These are phyloP conservation scores for Coboldia fuscipes DNA, from an alignment of 1,140 invertebrate genomes.

Conservation along the genomic window DNA sequence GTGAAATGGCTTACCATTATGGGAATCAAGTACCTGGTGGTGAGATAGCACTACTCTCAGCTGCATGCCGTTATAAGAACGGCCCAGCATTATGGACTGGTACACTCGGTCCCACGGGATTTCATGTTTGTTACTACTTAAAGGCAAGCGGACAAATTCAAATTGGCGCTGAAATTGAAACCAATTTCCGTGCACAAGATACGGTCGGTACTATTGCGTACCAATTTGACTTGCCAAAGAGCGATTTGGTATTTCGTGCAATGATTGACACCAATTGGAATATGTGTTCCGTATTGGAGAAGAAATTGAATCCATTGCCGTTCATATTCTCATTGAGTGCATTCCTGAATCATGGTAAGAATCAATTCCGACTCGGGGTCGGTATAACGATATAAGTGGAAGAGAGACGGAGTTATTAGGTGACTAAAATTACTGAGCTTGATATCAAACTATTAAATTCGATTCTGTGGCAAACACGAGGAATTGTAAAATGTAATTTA, in stretches of 20 bases:
- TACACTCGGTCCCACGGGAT: constrained; percentile 39
- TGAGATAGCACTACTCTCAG: constrained; percentile 44
- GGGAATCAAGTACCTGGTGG: constrained; percentile 49
- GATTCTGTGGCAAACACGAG: no score
- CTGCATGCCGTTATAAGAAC: constrained; percentile 25
- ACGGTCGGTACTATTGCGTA: constrained; percentile 61
- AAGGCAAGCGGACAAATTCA: constrained; percentile 52
- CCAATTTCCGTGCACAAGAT: constrained; percentile 48
- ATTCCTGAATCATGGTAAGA: constrained; percentile 63
- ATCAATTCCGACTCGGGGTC: no score
- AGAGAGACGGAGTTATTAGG: no score
- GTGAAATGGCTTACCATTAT: constrained; percentile 60
- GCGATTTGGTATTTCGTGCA: constrained; percentile 48
- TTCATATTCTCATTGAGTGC: constrained; percentile 65
- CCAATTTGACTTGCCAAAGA: constrained; percentile 69
- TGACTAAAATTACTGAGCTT: no score
- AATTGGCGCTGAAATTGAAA: constrained; percentile 44
- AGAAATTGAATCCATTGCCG: constrained; percentile 58
- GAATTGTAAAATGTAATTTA: no score
- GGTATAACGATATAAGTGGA: no score
- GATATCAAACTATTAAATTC: no score
- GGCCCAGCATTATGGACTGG: constrained; percentile 11
- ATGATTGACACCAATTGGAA: constrained; percentile 62
- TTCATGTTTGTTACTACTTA: constrained; percentile 63
- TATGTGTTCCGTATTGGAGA: constrained; percentile 61